Evolutionary conservation across 92 coral and sea anemone species (phyloP), one percentile per base, ranked within the genome.

Genomic region (Scolanthus callimorphus): DNA sequence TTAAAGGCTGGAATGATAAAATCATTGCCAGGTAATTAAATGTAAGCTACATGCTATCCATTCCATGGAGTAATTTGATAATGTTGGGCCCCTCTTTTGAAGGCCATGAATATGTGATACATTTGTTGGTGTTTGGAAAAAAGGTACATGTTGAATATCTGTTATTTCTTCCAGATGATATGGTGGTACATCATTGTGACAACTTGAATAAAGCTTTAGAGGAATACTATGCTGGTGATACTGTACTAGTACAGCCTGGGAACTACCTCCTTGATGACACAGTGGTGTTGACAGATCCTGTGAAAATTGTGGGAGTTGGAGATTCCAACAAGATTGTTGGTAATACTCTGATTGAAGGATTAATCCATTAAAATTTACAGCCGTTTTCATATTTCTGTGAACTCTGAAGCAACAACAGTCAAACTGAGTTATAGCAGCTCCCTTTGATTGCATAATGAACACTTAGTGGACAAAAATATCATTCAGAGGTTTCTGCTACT

Each of bases 181-280:
- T 81, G 10, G 77, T 84, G 31, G 55, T 91, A 23, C 89, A 83
- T 56, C 97, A 88, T 66, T 73, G 41, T 25, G 51, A 73, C 6
- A 64, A 73, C 66, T 67, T 83, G 47, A 86, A 67, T 29, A 79
- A 71, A 28, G 97, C 96, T 27, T 25, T 91, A 2, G 74, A 57
- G 23, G 71, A 67, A 39, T 83, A 85, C 39, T 66, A 71, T 26
- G 65, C 55, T 15, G 90, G 95, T 50, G 97, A 91, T 65, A 76
- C 71, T 21, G 76, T 91, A 19, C 65, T 75, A 37, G 72, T 91
- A n/a, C 68, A 88, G 60, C 82, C 91, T 62, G 96, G 97, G 37
- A 63, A 50, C 20, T 78, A 91, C 48, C 66, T 29, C 46, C 57
- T 88, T 2, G 72, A 68, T 15, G 74, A 68, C 12, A 8, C 85